Evolutionary conservation across 2,888 invertebrate species (phyloP).

Genomic region (Nasonia oneida): DNA sequence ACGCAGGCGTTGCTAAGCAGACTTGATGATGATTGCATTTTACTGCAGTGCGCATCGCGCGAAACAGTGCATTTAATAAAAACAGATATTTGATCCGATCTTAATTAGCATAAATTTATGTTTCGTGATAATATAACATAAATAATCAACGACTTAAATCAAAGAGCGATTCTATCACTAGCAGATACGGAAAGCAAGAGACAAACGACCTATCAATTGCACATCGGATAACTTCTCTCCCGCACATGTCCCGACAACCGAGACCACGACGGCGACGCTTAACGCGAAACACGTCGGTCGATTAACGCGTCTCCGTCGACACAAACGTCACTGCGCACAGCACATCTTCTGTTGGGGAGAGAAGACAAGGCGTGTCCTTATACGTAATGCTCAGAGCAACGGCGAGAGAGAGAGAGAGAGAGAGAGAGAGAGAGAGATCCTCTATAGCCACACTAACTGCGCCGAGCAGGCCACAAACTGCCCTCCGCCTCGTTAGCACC

Average conservation of each 20-base stretch:
- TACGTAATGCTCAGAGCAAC: not conserved
- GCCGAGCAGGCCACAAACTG: slow-evolving; percentile 60
- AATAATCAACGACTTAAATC: not conserved
- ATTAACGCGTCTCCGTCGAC: slow-evolving; percentile 26
- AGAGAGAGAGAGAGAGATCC: slow-evolving; percentile 28
- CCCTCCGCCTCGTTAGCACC: slow-evolving; percentile 69
- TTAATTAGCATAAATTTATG: not conserved
- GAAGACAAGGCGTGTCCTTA: slow-evolving; percentile 43
- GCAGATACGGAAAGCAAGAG: not conserved
- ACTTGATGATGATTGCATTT: slow-evolving; percentile 11
- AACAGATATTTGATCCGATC: not conserved
- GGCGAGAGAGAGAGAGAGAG: slow-evolving; percentile 27
- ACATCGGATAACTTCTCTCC: not conserved
- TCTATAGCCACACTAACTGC: slow-evolving; percentile 20
- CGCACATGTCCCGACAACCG: not conserved
- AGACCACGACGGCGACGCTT: not conserved
- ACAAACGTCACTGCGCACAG: not conserved
- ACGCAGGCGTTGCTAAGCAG: not conserved
- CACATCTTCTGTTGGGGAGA: slow-evolving; percentile 45
- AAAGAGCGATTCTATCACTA: not conserved
- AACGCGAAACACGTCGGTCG: slow-evolving; percentile 40
- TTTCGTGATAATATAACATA: no score
- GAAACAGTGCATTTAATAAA: not conserved
- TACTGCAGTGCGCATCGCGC: not conserved
- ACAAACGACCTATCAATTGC: slow-evolving; percentile 47